A percentile compares a stretch with the other conserved stretches of the same genome.
phyloP scores from a whole-genome alignment of 2,797 vertebrate genomes.

The Sebastes variabilis region DNA sequence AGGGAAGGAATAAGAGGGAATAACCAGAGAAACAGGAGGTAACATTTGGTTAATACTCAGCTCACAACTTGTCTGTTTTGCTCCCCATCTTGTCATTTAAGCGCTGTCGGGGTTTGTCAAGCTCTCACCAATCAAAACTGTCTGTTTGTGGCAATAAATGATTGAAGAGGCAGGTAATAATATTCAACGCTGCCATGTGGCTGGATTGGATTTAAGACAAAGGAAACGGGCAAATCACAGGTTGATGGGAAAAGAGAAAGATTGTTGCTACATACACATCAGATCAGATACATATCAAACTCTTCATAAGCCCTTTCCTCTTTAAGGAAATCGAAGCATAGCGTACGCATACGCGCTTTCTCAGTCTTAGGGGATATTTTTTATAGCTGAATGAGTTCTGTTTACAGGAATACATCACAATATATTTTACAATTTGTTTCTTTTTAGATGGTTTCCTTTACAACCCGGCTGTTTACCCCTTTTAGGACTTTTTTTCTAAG shows the following conservation, averaged over 20 bases:
- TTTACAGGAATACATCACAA: conserved; percentile 23
- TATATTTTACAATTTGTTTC: conserved; percentile 21
- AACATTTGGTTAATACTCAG: not conserved
- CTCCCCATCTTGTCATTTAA: conserved; percentile 4
- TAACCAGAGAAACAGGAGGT: not conserved
- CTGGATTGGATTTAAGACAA: conserved; percentile 27
- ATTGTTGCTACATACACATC: conserved; percentile 1
- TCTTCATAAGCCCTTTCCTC: not conserved
- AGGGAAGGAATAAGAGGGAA: not conserved
- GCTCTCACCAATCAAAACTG: conserved; percentile 1
- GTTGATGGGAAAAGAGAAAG: not conserved
- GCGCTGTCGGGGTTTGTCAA: not conserved
- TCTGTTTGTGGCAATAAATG: not conserved
- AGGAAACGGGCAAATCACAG: conserved; percentile 1
- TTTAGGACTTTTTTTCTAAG: conserved; percentile 13
- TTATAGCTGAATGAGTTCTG: not conserved
- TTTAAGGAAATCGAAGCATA: not conserved
- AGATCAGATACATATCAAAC: not conserved
- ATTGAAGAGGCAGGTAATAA: conserved; percentile 27
- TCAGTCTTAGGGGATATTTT: conserved; percentile 1
- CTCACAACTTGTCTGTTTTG: conserved; percentile 4
- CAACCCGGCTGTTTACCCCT: conserved; percentile 31
- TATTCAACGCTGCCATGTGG: not conserved
- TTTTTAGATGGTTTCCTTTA: conserved; percentile 8
- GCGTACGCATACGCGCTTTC: not conserved